phyloP scores from a whole-genome alignment of 2,113 vertebrate genomes.

The Laterallus jamaicensis region DNA sequence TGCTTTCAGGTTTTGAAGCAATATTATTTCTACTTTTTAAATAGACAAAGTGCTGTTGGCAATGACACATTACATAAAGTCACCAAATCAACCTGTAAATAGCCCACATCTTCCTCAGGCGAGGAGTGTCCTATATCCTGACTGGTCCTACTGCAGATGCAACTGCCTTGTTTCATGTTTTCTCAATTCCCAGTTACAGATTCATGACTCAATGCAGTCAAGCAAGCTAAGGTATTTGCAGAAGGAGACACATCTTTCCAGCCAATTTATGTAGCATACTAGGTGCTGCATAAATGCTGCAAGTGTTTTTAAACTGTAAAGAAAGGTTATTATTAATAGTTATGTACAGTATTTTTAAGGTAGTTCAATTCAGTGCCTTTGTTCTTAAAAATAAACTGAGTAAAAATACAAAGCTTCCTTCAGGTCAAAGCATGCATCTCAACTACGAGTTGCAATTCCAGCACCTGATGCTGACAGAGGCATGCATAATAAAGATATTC shows the following conservation, averaged over 20 bases:
- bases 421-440: not conserved
- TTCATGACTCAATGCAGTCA: not conserved
- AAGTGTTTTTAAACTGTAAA: not conserved
- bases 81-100: not conserved
- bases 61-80: not conserved
- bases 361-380: not conserved
- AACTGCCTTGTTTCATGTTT: not conserved
- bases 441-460: not conserved
- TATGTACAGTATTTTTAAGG: not conserved
- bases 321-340: not conserved
- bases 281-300: not conserved
- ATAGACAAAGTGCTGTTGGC: not conserved
- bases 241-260: not conserved
- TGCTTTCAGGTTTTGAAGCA: constrained; percentile 39
- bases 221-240: not conserved
- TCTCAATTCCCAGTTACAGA: not conserved
- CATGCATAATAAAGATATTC: not conserved
- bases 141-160: not conserved
- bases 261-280: not conserved
- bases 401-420: not conserved
- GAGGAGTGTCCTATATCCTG: not conserved
- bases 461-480: not conserved
- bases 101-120: not conserved
- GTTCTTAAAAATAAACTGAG: not conserved
- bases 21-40: not conserved